Conservation (phyloP, 35 echinoderm and acorn worm genomes). For the Ptychodera flava region DNA sequence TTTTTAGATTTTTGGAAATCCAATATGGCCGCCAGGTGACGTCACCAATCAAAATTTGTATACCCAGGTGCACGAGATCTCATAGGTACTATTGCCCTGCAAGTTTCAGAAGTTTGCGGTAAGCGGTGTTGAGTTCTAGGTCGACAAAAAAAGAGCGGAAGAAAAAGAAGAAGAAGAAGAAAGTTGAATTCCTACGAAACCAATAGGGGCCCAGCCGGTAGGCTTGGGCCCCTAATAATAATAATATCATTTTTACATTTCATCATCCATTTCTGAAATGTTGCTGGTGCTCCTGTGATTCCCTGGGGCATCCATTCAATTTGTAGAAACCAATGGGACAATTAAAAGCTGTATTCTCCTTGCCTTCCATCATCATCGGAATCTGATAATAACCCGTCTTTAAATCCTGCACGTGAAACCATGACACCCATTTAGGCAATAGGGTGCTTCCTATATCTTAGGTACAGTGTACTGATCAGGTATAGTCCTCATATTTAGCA, state of each 20-base stretch:
- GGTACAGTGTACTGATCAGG: slow-evolving; percentile 42
- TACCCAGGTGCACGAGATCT: too few species aligned
- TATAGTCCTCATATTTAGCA: slow-evolving; percentile 15
- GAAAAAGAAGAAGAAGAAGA: too few species aligned
- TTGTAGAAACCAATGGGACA: slow-evolving; percentile 38
- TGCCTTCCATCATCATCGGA: slow-evolving; percentile 28
- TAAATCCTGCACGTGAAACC: slow-evolving; percentile 35
- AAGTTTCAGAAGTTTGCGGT: too few species aligned
- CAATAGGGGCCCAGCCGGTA: too few species aligned
- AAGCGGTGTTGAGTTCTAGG: too few species aligned
- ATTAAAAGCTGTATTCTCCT: slow-evolving; percentile 41
- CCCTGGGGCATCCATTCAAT: slow-evolving; percentile 38
- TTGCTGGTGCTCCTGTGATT: slow-evolving; percentile 32
- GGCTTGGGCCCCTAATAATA: slow-evolving; percentile 12
- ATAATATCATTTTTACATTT: slow-evolving; percentile 31
- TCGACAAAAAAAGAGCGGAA: too few species aligned
- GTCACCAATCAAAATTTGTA: slow-evolving; percentile 77
- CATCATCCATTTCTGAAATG: slow-evolving; percentile 43
- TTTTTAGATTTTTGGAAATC: too few species aligned
- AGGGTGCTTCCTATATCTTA: slow-evolving; percentile 28
- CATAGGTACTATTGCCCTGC: too few species aligned
- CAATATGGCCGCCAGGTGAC: too few species aligned
- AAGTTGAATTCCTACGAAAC: too few species aligned
- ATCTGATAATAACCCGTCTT: slow-evolving; percentile 49
- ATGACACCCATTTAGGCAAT: slow-evolving; percentile 28